Evolutionary conservation across 1,140 invertebrate genomes (phyloP), one percentile per base, ranked within the genome.

Genomic region (Cyrtorhinus lividipennis): DNA sequence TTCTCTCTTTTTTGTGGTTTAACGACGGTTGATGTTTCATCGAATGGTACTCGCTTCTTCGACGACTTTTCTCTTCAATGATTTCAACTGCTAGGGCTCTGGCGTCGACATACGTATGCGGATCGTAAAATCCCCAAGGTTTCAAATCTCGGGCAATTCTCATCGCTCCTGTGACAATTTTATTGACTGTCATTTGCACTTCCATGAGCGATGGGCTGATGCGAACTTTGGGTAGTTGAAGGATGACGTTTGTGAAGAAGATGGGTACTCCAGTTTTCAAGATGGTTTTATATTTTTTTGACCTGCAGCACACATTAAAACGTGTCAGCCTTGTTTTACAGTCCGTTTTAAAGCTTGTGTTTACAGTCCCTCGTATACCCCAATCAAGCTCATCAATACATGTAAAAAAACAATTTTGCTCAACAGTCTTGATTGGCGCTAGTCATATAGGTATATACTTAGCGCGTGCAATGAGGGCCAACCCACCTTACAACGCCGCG

Each of bases 181-280:
- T 81, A 57, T 80, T 81, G 62, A 90, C 83, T 56, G 79, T 73
- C 61, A 78, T 74, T 69, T 90, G 87, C 60, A 90, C 81, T 65
- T 88, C 83, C 65, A 88, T 85, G 24, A 90, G 73, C 3, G 77
- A 73, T 0, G 83, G 84, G 64, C 75, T 75, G 38, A 84, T 78
- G 23, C 76, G 65, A 26, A 83, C 77, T 58, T 77, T 75, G 1
- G 84, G 83, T 69, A 83, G 83, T 76, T 80, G 75, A 22, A 86
- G 69, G 62, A 80, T 72, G 72, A 85, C 81, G 61, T 77, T 70
- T 1, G 81, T 79, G 46, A 75, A 67, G 74, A 85, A 77, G 1
- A 85, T 68, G 3, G 82, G 79, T 8, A 70, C 72, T 8, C 20
- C 25, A 15, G 20, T 20, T 20, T 53, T 53, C 20, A 53, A 20